Base-by-base conservation (phyloP, 1,140 invertebrate genomes). In the Stenopsyche tienmushanensis region DNA sequence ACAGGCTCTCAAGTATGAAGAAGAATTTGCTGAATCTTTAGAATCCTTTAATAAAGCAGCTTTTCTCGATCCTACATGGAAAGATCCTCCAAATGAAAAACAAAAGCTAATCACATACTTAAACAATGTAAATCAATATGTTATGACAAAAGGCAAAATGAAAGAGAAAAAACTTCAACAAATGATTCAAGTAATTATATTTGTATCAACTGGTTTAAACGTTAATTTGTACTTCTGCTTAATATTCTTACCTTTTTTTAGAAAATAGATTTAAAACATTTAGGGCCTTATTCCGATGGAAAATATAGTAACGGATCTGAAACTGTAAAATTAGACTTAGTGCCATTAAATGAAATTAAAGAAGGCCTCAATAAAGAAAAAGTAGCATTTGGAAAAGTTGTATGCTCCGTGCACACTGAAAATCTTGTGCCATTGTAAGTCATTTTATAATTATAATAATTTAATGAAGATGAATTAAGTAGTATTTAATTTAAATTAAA, bases 1-100 rank as follows among this genome's bases (percentile, higher is more conserved):
- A 49, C 73, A 91, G 89, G 86, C 86, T 5, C 82, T 90, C 52
- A 91, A 91, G 77, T 93, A 92, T 77, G 88, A 91, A 78, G 91
- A 94, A 77, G 82, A 87, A 57, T 94, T 89, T 77, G 76, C 84
- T 65, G 75, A 83, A 72, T 89, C 90, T 1, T 72, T 94, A 34
- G 79, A 87, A 64, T 87, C 86, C 34, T 92, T 92, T 70, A 74
- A 83, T 26, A 78, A 80, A 72, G 87, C 91, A 5, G 78, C 81
- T 24, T 75, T 79, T 13, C 80, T 92, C 34, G 90, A 94, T 78
- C 91, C 91, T 0, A 80, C 82, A 2, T 94, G 91, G 91, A 81
- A 83, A 59, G 79, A 81, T n/a, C 86, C 90, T 1, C 74, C 75
- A 58, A 74, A 76, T 0, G 88, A 90, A 73, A 80, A 85, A 55